Evolutionary conservation across 2,888 invertebrate species (phyloP), one percentile per base, ranked within the genome.

Genomic region (Habroteleia sp.): DNA sequence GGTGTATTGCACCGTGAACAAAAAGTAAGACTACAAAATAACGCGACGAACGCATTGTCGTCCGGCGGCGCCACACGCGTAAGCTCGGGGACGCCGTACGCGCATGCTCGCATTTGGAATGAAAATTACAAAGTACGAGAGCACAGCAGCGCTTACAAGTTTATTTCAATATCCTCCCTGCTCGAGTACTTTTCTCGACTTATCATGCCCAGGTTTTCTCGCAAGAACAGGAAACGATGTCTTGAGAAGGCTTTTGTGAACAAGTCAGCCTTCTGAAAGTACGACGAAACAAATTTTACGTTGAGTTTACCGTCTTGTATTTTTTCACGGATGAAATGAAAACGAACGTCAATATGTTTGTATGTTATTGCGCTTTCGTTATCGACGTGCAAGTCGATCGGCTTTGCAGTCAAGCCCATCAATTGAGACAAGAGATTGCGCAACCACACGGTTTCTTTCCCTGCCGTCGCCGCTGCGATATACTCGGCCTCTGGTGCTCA

Each of bases 401-500:
- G 20, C 20, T 20, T 20, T 20, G 20, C 20, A 20, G 20, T 20
- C 20, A 20, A 20, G 20, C 20, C 20, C 20, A 20, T 20, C 20
- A 20, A 20, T 20, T 20, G 20, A 20, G 20, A 20, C 20, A 20
- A 20, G 2, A 20, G 20, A 5, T 20, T 20, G 20, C 20, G 20
- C 20, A 20, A 20, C 20, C 20, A 20, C 20, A 20, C 20, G 20
- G 20, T 20, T 20, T 20, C 20, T 20, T 7, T 25, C 4, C 42
- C 33, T 13, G 56, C 56, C 4, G 41, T 23, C 6, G 33, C 41
- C 3, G 31, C 42, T 1, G 42, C 56, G 2, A 56, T 42, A 13
- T 56, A 56, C 11, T 56, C 56, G 0, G 41, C 41, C 14, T 56
- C 56, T 5, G 2, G 41, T 56, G 8, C 56, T 56, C 42, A 56